These are phyloP conservation scores for Dicaeum eximium DNA, from an alignment of 2,113 vertebrate species.

Conservation along the genomic window DNA sequence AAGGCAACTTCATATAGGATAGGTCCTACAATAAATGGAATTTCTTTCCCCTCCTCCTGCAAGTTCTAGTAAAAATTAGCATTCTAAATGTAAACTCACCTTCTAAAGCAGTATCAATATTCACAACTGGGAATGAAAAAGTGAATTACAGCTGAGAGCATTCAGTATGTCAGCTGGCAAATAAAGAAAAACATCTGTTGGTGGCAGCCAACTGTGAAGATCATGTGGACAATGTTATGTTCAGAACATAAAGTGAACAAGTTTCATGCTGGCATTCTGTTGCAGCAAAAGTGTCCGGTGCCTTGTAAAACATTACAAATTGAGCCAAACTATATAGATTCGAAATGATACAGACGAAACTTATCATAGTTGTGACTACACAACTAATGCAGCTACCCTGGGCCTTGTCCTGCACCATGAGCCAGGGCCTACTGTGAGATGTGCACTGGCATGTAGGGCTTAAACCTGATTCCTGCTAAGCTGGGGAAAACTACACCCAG, in stretches of 20 bases:
- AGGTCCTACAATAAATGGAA: background rate
- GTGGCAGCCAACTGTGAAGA: constrained; percentile 2
- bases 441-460: background rate
- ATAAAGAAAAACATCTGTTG: constrained; percentile 40
- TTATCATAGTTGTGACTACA: background rate
- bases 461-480: background rate
- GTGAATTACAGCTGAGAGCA: background rate
- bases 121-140: background rate
- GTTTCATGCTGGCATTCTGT: constrained; percentile 26
- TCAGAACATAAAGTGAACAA: constrained; percentile 34
- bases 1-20: background rate
- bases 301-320: constrained; percentile 6
- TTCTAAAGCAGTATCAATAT: background rate
- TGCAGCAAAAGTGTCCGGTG: background rate
- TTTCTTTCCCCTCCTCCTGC: background rate
- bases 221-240: background rate
- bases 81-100: background rate
- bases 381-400: background rate
- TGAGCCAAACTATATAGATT: background rate
- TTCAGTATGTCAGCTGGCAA: constrained; percentile 17
- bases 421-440: background rate
- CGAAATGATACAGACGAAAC: background rate
- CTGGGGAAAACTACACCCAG: background rate
- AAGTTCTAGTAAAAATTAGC: background rate
- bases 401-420: background rate